Evolutionary conservation across 2,113 vertebrate genomes (phyloP).

Genomic region (Ondatra zibethicus): DNA sequence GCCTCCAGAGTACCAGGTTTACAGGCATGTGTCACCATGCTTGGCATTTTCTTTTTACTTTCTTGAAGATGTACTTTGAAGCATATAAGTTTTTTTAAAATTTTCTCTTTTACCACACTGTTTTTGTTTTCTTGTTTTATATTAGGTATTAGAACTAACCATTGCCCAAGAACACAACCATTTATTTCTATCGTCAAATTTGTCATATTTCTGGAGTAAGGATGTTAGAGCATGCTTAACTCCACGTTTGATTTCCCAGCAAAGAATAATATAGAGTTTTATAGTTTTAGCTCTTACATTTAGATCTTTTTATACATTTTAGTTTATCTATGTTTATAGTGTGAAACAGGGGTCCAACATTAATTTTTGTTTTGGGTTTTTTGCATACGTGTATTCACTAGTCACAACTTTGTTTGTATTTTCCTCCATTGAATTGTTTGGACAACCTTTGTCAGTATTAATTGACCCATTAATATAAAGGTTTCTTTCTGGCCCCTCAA

Average conservation of each 20-base stretch:
- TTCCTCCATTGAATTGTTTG: not conserved
- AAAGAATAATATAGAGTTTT: not conserved
- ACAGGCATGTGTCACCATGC: not conserved
- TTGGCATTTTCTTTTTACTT: not conserved
- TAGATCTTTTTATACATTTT: conserved; percentile 48
- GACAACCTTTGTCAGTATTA: conserved; percentile 6
- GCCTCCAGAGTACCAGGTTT: not conserved
- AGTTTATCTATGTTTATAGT: not conserved
- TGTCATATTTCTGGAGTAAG: not conserved
- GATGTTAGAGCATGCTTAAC: not conserved
- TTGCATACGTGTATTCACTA: not conserved
- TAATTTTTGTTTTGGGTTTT: not conserved
- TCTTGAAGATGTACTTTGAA: conserved; percentile 38
- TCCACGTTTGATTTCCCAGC: not conserved
- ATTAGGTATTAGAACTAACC: conserved; percentile 17
- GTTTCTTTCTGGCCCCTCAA: conserved; percentile 29
- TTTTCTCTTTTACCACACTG: conserved; percentile 4
- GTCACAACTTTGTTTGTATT: not conserved
- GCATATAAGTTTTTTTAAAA: conserved; percentile 5
- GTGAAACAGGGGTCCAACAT: not conserved
- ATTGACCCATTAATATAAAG: not conserved
- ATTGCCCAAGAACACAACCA: not conserved
- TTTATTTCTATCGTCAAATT: conserved; percentile 8
- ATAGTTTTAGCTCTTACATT: conserved; percentile 40
- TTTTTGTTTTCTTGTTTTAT: conserved; percentile 28